Conservation (phyloP, 2,888 invertebrate genomes). For the Ennomos fuscantarius region DNA sequence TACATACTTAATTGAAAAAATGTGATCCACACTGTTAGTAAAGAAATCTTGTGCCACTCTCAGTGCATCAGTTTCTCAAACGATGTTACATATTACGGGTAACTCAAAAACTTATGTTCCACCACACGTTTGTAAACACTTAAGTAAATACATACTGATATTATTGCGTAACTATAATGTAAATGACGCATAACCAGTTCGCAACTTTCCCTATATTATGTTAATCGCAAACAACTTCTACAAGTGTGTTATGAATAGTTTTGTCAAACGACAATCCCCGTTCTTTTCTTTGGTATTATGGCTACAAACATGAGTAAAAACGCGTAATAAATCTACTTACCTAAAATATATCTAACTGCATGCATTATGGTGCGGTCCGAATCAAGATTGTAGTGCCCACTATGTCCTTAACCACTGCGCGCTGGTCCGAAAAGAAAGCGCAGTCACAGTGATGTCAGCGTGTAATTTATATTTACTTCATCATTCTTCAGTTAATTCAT, state of each 20-base stretch:
- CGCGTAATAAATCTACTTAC: conserved; percentile 3
- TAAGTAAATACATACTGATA: not conserved
- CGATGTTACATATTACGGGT: conserved; percentile 18
- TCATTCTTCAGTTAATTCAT: too few species aligned
- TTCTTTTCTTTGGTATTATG: conserved; percentile 15
- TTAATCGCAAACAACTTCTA: conserved; percentile 9
- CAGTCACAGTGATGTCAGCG: too few species aligned
- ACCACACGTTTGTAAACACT: conserved; percentile 6
- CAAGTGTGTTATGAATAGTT: conserved; percentile 1
- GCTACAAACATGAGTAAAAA: conserved; percentile 10
- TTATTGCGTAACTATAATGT: conserved; percentile 3
- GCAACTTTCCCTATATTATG: conserved; percentile 15
- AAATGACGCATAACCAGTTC: conserved; percentile 6
- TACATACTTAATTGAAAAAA: conserved; percentile 65
- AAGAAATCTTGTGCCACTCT: conserved; percentile 61
- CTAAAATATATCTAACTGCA: conserved; percentile 11
- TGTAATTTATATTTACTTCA: too few species aligned
- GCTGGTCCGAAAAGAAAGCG: too few species aligned
- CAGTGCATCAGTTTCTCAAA: conserved; percentile 53
- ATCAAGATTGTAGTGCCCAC: too few species aligned
- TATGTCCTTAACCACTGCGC: too few species aligned
- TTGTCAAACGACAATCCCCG: conserved; percentile 1
- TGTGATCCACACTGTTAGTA: conserved; percentile 60
- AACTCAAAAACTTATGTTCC: conserved; percentile 9
- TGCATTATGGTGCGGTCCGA: not conserved